Evolutionary conservation across 2,797 vertebrate species (phyloP), one percentile per base, ranked within the genome.

Genomic region (Epinephelus awoara): DNA sequence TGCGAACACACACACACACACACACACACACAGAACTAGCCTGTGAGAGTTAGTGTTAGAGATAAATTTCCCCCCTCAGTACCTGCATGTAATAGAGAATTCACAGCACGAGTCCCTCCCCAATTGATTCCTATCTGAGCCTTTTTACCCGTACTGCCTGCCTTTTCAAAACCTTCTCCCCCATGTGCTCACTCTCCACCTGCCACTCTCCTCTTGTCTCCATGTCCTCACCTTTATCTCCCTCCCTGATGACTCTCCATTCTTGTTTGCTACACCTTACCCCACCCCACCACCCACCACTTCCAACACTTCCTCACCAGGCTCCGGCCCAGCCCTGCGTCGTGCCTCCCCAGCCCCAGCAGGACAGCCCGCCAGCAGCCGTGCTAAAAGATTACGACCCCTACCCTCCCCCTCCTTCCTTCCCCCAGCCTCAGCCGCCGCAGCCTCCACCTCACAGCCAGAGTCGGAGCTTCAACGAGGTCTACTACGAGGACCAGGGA

Each of bases 301-400:
- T 34, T 58, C 70, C 55, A 59, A 54, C 65, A 0, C 51, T 19
- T 61, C 73, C 14, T 42, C 67, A 68, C 81, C 84, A 95, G 93
- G 86, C 67, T 86, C 90, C 91, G 1, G 64, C 58, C 27, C 94
- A 89, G 80, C 90, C 94, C 84, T 92, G 92, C 69, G 55, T 91
- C 5, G 65, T 91, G 72, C 88, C 90, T 72, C 93, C 92, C 14
- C 91, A 89, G 72, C 92, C 92, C 75, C 92, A 89, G 85, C 92
- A 90, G 89, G 92, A 94, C 75, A 93, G 91, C 73, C 92, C 92
- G 0, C 89, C 93, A 79, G 82, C 86, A 66, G 86, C 82, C 2
- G 46, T 89, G 80, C 80, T 95, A 89, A 95, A 94, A 90, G 93
- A 94, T 90, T 95, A 95, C 85, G 93, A 95, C 85, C 92, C 88